These are phyloP conservation scores for Lasioglossum malachurum DNA, from an alignment of 2,888 invertebrate species.

Conservation along the genomic window DNA sequence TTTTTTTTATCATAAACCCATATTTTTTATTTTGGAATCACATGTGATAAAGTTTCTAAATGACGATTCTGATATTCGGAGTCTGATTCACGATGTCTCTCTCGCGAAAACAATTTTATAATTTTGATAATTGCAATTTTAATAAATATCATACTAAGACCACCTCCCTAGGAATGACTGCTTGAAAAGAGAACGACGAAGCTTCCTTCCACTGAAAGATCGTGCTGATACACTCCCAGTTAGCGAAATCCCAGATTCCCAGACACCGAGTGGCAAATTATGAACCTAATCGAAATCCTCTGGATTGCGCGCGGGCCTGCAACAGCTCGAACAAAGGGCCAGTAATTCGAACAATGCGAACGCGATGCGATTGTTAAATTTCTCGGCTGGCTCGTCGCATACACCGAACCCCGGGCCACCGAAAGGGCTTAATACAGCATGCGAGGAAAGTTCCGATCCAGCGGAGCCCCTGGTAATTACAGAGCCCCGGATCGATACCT, in stretches of 20 bases:
- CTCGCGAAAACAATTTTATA: background rate
- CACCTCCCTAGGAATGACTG: background rate
- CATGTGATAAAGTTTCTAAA: too few species aligned
- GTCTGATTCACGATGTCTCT: too few species aligned
- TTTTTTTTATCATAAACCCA: too few species aligned
- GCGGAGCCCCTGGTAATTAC: background rate
- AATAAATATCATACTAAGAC: too few species aligned
- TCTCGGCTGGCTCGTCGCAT: background rate
- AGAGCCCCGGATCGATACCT: conserved; percentile 13
- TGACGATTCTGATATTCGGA: too few species aligned
- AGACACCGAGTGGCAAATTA: background rate
- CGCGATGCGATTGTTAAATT: background rate
- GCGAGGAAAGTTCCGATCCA: background rate
- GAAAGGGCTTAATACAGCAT: background rate
- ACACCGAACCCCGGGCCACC: background rate
- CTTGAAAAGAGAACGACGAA: background rate
- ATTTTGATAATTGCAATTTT: background rate
- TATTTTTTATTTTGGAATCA: too few species aligned
- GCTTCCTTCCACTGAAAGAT: background rate
- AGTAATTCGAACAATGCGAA: background rate
- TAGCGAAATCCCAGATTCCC: background rate
- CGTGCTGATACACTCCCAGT: background rate
- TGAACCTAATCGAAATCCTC: background rate
- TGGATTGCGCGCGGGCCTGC: background rate
- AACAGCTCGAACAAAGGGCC: background rate